Evolutionary conservation across 1,140 invertebrate genomes (phyloP), one percentile per base, ranked within the genome.

Genomic region (Chironomus striatipennis): DNA sequence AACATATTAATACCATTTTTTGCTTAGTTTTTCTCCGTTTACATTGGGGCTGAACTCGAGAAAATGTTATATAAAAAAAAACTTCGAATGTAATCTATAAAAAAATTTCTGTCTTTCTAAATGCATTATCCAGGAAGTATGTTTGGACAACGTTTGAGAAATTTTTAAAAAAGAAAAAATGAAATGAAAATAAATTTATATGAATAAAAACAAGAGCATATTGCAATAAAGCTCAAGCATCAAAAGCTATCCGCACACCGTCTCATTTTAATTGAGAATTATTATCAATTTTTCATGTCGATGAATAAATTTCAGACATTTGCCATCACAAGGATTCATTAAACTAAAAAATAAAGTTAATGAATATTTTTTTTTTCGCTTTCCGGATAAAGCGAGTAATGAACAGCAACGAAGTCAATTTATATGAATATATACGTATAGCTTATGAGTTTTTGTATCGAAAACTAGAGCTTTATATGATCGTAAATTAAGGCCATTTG

Each of bases 401-500:
- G 47, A 57, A 34, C 24, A 34, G 24, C 24, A 34, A 34, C 24
- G 5, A 5, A 34, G 24, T 34, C 24, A 34, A 34, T 34, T 34
- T 34, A 34, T 34, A 34, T 34, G 24, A 34, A 34, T 34, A 34
- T 34, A 5, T 34, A 34, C 24, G 24, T 34, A 34, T 34, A n/a
- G 12, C 12, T n/a, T 57, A n/a, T 57, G n/a, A 57, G 12, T 12
- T 57, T 57, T n/a, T 57, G 4, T 57, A 12, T 10, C 47, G 12
- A 12, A 15, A 57, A 57, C 47, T 57, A 57, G 47, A 57, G 47
- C 47, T 57, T 57, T 57, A 57, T 57, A 57, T 57, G 47, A 57
- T 57, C 20, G 65, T 21, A 21, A 70, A 70, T 70, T 70, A 70
- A 70, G 65, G 65, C 18, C 65, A 18, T 70, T 70, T 70, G 65